Evolutionary conservation across 1,140 invertebrate species (phyloP).

Genomic region (Chironomus tepperi): DNA sequence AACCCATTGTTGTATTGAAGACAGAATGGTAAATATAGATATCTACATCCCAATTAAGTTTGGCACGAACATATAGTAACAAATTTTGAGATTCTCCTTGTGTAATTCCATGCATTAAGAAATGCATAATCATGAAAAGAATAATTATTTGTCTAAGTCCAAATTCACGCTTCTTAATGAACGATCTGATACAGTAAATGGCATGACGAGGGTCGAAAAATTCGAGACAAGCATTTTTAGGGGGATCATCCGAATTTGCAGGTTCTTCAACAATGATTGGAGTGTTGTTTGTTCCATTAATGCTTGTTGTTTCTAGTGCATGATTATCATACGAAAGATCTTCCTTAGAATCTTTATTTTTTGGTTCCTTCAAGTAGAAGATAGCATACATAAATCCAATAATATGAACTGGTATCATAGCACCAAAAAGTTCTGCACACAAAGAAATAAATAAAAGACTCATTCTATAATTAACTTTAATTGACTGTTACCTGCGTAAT

Average conservation of each 20-base stretch:
- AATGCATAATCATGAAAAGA: background rate
- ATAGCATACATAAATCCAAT: constrained; percentile 36
- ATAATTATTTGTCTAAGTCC: constrained; percentile 29
- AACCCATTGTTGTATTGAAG: background rate
- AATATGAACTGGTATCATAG: constrained; percentile 33
- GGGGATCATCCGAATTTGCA: background rate
- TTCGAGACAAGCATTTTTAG: constrained; percentile 31
- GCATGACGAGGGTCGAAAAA: constrained; percentile 38
- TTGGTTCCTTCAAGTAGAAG: constrained; percentile 36
- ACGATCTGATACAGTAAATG: constrained; percentile 34
- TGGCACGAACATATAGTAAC: background rate
- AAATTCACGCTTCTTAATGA: constrained; percentile 34
- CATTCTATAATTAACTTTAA: background rate
- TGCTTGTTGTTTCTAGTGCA: background rate
- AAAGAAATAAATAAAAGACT: background rate
- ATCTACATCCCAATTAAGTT: background rate
- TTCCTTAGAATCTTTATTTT: constrained; percentile 26
- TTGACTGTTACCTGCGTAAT: constrained; percentile 29
- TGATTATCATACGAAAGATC: background rate
- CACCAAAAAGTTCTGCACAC: constrained; percentile 33
- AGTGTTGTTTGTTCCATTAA: background rate
- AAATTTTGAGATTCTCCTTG: background rate
- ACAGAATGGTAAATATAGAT: background rate
- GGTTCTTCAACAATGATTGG: background rate
- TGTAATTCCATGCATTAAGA: background rate